Evolutionary conservation across 2,797 vertebrate genomes (phyloP).

Genomic region (Xiphophorus birchmanni): DNA sequence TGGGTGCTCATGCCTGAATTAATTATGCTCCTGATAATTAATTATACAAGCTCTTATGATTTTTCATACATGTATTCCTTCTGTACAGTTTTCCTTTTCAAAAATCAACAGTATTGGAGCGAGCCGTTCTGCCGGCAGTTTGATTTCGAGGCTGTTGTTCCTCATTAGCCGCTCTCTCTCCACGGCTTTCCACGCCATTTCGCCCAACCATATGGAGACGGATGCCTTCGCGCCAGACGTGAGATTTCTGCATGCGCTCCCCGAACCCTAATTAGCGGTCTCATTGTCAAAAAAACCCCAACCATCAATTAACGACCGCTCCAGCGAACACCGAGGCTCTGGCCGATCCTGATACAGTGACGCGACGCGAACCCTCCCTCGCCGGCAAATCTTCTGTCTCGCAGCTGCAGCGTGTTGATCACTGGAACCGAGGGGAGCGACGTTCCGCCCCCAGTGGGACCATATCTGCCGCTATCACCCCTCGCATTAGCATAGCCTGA

Average conservation of each 20-base stretch:
- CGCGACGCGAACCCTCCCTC: constrained; percentile 9
- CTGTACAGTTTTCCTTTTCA: constrained; percentile 40
- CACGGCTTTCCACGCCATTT: constrained; percentile 60
- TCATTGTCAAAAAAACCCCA: constrained; percentile 66
- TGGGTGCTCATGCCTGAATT: constrained; percentile 52
- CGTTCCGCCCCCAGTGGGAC: constrained; percentile 52
- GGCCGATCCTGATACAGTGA: constrained; percentile 3
- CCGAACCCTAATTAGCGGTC: constrained; percentile 67
- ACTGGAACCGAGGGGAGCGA: constrained; percentile 38
- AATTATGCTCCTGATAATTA: constrained; percentile 64
- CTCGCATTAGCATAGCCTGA: constrained; percentile 74
- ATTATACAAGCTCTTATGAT: constrained; percentile 61
- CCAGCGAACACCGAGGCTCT: constrained; percentile 36
- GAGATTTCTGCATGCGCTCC: constrained; percentile 39
- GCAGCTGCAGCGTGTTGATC: constrained; percentile 69
- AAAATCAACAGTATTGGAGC: constrained; percentile 15
- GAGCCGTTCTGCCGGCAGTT: constrained; percentile 32
- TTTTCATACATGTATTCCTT: constrained; percentile 66
- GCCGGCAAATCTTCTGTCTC: constrained; percentile 14
- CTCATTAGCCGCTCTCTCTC: constrained; percentile 57
- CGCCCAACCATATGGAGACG: constrained; percentile 53
- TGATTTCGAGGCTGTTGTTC: constrained; percentile 38
- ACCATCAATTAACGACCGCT: constrained; percentile 71
- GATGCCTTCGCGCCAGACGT: constrained; percentile 72
- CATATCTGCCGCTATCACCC: constrained; percentile 69